These are phyloP conservation scores for Parauchenoglanis ngamensis DNA, from an alignment of 2,797 vertebrate genomes.

Conservation along the genomic window DNA sequence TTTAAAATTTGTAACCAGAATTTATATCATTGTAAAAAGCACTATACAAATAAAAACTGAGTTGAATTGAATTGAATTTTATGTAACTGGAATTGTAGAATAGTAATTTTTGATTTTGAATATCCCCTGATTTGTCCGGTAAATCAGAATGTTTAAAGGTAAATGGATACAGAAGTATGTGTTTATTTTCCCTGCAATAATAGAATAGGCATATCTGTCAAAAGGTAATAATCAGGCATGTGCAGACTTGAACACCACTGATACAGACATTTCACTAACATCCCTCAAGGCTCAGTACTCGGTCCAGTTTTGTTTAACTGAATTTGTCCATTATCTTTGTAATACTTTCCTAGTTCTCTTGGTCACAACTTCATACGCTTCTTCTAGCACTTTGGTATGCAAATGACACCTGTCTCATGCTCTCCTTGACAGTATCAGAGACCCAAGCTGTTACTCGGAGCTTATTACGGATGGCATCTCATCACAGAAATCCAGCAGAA, in stretches of 20 bases:
- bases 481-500: not conserved
- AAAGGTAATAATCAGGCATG: too few relatives aligned
- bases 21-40: too few relatives aligned
- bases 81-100: not conserved
- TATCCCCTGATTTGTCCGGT: too few relatives aligned
- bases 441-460: not conserved
- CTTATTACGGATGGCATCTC: not conserved
- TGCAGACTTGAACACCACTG: too few relatives aligned
- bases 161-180: too few relatives aligned
- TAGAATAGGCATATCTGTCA: too few relatives aligned
- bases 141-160: too few relatives aligned
- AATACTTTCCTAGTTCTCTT: not conserved
- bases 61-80: too few relatives aligned
- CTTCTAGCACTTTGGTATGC: not conserved
- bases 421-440: not conserved
- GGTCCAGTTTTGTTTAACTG: not conserved
- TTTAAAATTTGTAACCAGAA: too few relatives aligned
- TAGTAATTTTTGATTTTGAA: not conserved
- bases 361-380: not conserved
- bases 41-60: too few relatives aligned
- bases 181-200: too few relatives aligned
- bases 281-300: constrained; percentile 11
- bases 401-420: not conserved
- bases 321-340: not conserved
- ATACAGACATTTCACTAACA: not conserved